Evolutionary conservation across 1,140 invertebrate genomes (phyloP).

Genomic region (Panagrolaimus sp.): DNA sequence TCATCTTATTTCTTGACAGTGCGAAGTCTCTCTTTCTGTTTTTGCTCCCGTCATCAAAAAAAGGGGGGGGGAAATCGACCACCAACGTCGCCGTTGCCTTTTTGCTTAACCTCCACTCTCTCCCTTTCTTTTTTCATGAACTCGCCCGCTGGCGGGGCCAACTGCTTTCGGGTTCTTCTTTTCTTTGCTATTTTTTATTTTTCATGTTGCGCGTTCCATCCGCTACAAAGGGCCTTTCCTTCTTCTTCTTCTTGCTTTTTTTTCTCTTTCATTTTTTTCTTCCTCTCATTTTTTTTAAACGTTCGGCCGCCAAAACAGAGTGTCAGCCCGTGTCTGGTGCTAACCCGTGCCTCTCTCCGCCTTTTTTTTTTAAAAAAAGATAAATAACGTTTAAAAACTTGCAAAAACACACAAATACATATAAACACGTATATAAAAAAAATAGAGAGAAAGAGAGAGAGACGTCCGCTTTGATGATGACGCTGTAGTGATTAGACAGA

Average conservation of each 20-base stretch:
- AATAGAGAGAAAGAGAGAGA: too few relatives aligned
- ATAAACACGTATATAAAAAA: too few relatives aligned
- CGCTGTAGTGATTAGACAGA: too few relatives aligned
- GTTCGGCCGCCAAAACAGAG: conserved; percentile 14
- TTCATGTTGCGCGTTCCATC: conserved; percentile 1
- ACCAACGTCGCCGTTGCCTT: neutral
- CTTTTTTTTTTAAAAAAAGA: neutral
- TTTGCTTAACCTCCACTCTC: neutral
- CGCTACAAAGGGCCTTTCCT: neutral
- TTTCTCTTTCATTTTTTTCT: neutral
- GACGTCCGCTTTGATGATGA: too few relatives aligned
- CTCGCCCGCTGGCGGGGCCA: neutral
- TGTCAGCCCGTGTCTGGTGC: conserved; percentile 11
- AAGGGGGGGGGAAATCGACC: too few relatives aligned
- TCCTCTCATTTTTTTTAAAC: neutral
- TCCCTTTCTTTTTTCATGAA: conserved; percentile 13
- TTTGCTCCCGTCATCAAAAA: too few relatives aligned
- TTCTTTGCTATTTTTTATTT: conserved; percentile 3
- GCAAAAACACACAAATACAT: conserved; percentile 7
- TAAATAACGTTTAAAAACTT: conserved; percentile 11
- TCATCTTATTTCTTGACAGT: too few relatives aligned
- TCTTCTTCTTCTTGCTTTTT: neutral
- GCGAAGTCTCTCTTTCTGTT: too few relatives aligned
- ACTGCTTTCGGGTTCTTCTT: neutral
- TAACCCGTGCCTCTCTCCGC: conserved; percentile 7